Percentiles rank a stretch among this genome's conserved stretches.
Evolutionary conservation across 1,140 invertebrate species (phyloP).

Genomic region (Heliothis virescens): DNA sequence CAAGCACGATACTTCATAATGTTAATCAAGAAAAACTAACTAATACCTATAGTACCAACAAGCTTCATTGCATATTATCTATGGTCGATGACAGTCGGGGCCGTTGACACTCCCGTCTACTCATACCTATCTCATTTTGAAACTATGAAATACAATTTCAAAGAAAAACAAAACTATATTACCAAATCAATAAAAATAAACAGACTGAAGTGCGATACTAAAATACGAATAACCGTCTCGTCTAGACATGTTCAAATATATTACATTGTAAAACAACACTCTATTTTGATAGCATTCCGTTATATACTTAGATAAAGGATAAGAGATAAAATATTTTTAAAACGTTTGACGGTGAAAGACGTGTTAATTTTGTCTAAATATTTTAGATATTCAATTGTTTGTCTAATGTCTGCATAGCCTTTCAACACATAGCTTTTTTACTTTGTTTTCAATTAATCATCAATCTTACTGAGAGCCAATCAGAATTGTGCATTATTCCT

Average conservation of each 20-base stretch:
- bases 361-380: background rate
- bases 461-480: too few species aligned
- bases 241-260: conserved; percentile 28
- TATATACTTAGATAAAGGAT: background rate
- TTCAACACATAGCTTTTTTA: too few species aligned
- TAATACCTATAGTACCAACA: too few species aligned
- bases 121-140: background rate
- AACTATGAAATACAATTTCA: background rate
- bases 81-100: too few species aligned
- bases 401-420: background rate
- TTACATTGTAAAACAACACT: conserved; percentile 24
- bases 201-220: background rate
- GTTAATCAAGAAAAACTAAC: too few species aligned
- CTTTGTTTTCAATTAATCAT: too few species aligned
- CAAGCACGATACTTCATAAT: too few species aligned
- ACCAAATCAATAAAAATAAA: conserved; percentile 35
- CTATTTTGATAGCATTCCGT: background rate
- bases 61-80: too few species aligned
- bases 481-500: too few species aligned
- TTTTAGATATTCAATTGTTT: background rate
- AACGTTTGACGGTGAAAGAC: background rate
- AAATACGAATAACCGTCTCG: conserved; percentile 5
- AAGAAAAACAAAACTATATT: conserved; percentile 4
- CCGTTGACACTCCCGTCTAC: too few species aligned
- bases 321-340: background rate